A percentile compares a stretch with the other conserved stretches of the same genome.
phyloP scores from a whole-genome alignment of 2,888 invertebrate species.

The Trichacis sp. region DNA sequence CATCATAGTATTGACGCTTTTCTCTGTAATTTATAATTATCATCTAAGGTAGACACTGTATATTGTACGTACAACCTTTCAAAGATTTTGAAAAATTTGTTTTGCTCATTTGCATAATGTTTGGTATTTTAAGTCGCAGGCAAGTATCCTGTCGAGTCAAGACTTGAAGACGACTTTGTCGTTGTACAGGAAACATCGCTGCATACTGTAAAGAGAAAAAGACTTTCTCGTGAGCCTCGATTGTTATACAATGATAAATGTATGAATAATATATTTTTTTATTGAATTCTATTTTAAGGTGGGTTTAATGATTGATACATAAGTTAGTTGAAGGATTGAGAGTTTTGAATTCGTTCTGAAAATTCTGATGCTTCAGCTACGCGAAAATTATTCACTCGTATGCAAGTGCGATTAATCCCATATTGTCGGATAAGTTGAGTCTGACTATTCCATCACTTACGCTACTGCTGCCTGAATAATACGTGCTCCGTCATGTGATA shows the following conservation, averaged over 20 bases:
- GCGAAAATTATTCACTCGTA: too few relatives aligned
- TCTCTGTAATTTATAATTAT: conserved; percentile 36
- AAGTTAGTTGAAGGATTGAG: too few relatives aligned
- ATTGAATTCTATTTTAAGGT: conserved; percentile 22
- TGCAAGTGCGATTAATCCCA: too few relatives aligned
- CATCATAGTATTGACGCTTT: conserved; percentile 39
- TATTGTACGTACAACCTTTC: conserved; percentile 33
- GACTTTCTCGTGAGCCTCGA: conserved; percentile 42
- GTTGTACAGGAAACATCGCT: conserved; percentile 16
- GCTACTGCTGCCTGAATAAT: too few relatives aligned
- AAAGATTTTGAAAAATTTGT: not conserved
- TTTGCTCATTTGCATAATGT: too few relatives aligned
- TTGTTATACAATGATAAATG: conserved; percentile 38
- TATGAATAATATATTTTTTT: conserved; percentile 41
- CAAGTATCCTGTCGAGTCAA: conserved; percentile 10
- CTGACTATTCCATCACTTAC: too few relatives aligned
- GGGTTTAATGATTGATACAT: not conserved
- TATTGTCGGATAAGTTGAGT: too few relatives aligned
- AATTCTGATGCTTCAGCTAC: too few relatives aligned
- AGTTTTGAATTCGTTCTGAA: too few relatives aligned
- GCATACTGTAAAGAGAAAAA: conserved; percentile 34
- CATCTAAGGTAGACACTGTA: conserved; percentile 38
- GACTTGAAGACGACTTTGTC: conserved; percentile 13
- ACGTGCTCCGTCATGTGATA: too few relatives aligned
- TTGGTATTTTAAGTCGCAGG: not conserved